A percentile compares a stretch with the other conserved stretches of the same genome.
phyloP scores from a whole-genome alignment of 2,113 vertebrate genomes.

The Oxygymnocypris stewartii region DNA sequence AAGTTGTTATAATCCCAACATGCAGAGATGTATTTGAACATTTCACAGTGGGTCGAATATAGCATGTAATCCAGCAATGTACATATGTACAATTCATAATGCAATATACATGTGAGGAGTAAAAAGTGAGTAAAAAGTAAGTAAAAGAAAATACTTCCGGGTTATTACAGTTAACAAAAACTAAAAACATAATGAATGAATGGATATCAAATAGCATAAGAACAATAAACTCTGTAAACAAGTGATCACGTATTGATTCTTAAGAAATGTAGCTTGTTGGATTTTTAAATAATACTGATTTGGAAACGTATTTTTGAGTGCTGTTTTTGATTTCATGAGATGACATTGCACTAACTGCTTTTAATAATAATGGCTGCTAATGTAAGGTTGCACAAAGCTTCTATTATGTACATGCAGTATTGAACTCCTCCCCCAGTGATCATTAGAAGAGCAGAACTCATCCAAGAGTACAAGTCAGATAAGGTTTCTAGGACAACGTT shows the following conservation, averaged over 20 bases:
- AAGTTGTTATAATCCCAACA: neutral
- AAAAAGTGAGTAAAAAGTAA: neutral
- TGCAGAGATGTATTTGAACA: neutral
- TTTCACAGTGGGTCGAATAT: neutral
- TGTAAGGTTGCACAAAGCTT: neutral
- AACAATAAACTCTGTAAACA: too few relatives aligned
- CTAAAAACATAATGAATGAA: too few relatives aligned
- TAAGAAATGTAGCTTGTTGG: neutral
- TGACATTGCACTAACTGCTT: neutral
- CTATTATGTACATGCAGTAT: neutral
- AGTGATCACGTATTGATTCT: too few relatives aligned
- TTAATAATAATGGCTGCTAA: neutral
- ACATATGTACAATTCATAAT: neutral
- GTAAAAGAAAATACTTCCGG: too few relatives aligned
- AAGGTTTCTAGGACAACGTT: neutral
- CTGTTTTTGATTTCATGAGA: neutral
- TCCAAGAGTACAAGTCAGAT: neutral
- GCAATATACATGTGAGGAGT: neutral
- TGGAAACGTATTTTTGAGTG: neutral
- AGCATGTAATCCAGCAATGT: neutral
- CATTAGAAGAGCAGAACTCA: conserved; percentile 5
- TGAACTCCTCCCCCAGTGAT: neutral
- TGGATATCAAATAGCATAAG: too few relatives aligned
- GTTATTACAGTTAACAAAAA: too few relatives aligned
- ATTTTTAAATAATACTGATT: neutral